phyloP scores from a whole-genome alignment of 2,888 invertebrate genomes.

The Leptura quadrifasciata region DNA sequence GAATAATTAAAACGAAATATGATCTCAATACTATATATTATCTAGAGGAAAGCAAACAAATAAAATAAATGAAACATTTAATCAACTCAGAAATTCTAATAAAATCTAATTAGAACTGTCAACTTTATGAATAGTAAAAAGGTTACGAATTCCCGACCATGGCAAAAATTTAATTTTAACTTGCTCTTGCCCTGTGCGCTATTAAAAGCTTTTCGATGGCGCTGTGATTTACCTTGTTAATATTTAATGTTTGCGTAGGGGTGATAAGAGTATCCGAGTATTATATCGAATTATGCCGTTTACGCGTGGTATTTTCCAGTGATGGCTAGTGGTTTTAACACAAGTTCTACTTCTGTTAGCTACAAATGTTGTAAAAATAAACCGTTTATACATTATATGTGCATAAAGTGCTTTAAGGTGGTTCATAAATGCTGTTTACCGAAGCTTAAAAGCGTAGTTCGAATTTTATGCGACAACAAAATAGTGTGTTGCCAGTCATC shows the following conservation, averaged over 20 bases:
- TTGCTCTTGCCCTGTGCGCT: not conserved
- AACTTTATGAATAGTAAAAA: conserved; percentile 18
- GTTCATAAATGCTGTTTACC: conserved; percentile 24
- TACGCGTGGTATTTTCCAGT: not conserved
- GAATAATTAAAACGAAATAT: conserved; percentile 16
- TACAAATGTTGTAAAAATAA: conserved; percentile 24
- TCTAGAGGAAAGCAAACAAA: conserved; percentile 22
- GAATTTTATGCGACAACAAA: not conserved
- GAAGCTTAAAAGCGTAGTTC: conserved; percentile 5
- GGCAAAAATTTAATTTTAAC: conserved; percentile 28
- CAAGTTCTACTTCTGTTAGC: conserved; percentile 7
- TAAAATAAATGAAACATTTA: conserved; percentile 25
- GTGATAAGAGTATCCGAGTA: not conserved
- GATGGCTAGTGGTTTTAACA: not conserved
- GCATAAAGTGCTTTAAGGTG: conserved; percentile 16
- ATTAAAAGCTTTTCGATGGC: conserved; percentile 23
- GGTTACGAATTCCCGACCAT: conserved; percentile 1
- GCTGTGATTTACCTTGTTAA: conserved; percentile 26
- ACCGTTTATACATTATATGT: conserved; percentile 24
- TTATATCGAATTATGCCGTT: conserved; percentile 4
- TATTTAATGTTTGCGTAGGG: conserved; percentile 22
- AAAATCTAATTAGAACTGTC: conserved; percentile 29
- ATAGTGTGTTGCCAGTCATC: not conserved
- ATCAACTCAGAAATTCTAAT: conserved; percentile 2
- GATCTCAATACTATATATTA: conserved; percentile 22